Conservation (phyloP, 2,113 vertebrate species). For the Amphiprion percula region DNA sequence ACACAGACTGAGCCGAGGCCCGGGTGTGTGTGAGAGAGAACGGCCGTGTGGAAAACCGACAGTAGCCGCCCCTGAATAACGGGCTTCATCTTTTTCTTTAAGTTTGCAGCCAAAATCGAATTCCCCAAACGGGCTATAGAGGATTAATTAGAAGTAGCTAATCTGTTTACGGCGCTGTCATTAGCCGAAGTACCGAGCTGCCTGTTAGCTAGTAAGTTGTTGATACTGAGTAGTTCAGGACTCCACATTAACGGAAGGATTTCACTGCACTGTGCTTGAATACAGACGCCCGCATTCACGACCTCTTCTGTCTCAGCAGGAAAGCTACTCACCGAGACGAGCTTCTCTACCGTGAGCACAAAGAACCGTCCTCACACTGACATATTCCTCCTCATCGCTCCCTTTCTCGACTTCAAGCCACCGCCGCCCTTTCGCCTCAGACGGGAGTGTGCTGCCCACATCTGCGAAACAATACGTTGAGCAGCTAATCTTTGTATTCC, state of each 20-base stretch:
- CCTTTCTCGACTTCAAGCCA: constrained; percentile 44
- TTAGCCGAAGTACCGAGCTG: not conserved
- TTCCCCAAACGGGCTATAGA: constrained; percentile 43
- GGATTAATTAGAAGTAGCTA: not conserved
- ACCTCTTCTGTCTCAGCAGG: constrained; percentile 16
- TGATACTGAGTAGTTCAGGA: not conserved
- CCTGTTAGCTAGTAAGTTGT: constrained; percentile 21
- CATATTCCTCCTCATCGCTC: constrained; percentile 59
- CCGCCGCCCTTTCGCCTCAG: constrained; percentile 60
- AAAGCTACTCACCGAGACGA: constrained; percentile 66
- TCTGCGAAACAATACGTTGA: constrained; percentile 77
- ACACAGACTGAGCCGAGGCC: constrained; percentile 47
- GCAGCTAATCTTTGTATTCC: constrained; percentile 84
- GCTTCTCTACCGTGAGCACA: constrained; percentile 32
- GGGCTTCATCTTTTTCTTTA: constrained; percentile 50
- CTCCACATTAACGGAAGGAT: not conserved
- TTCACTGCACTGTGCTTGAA: constrained; percentile 19
- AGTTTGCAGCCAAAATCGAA: constrained; percentile 56
- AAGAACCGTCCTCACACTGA: constrained; percentile 60
- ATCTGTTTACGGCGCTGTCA: constrained; percentile 7
- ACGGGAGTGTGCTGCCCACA: constrained; percentile 62
- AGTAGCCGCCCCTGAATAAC: constrained; percentile 72
- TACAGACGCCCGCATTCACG: constrained; percentile 13
- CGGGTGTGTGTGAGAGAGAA: not conserved
- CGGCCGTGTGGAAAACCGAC: constrained; percentile 35